phyloP scores from a whole-genome alignment of 2,888 invertebrate genomes.

The Acleris sparsana region DNA sequence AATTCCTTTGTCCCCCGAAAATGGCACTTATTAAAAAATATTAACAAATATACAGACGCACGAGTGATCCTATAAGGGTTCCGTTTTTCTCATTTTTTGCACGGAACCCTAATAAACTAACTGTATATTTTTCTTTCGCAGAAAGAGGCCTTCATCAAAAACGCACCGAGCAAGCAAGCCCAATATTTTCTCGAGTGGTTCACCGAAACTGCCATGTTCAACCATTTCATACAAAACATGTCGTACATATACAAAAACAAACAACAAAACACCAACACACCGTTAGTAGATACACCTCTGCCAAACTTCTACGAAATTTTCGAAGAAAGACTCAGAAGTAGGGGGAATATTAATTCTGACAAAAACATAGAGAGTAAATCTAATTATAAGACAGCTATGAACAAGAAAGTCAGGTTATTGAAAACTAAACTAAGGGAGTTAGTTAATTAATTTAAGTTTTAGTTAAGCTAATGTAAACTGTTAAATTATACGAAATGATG shows the following conservation, averaged over 20 bases:
- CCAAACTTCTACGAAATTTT: constrained; percentile 75
- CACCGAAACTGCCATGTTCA: constrained; percentile 93
- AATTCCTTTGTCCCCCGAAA: too few species aligned
- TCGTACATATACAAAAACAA: constrained; percentile 48
- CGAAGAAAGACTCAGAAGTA: constrained; percentile 59
- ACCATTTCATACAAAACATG: constrained; percentile 86
- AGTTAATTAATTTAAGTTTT: constrained; percentile 50
- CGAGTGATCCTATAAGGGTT: too few species aligned
- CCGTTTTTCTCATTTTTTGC: too few species aligned
- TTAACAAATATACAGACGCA: too few species aligned
- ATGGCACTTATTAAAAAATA: too few species aligned
- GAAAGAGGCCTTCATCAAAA: constrained; percentile 89
- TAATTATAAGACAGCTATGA: constrained; percentile 73
- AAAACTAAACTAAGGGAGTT: constrained; percentile 73
- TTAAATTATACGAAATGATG: neutral
- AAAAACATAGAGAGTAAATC: constrained; percentile 54
- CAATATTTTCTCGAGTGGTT: constrained; percentile 93
- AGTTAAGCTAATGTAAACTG: neutral
- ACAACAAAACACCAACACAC: constrained; percentile 39
- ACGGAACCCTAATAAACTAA: neutral
- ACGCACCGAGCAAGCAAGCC: constrained; percentile 85
- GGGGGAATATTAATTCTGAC: constrained; percentile 46
- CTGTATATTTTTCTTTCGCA: constrained; percentile 69
- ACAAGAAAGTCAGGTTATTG: constrained; percentile 69
- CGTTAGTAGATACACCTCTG: constrained; percentile 67